Evolutionary conservation across 2,113 vertebrate species (phyloP).

Genomic region (Paratilapia polleni): DNA sequence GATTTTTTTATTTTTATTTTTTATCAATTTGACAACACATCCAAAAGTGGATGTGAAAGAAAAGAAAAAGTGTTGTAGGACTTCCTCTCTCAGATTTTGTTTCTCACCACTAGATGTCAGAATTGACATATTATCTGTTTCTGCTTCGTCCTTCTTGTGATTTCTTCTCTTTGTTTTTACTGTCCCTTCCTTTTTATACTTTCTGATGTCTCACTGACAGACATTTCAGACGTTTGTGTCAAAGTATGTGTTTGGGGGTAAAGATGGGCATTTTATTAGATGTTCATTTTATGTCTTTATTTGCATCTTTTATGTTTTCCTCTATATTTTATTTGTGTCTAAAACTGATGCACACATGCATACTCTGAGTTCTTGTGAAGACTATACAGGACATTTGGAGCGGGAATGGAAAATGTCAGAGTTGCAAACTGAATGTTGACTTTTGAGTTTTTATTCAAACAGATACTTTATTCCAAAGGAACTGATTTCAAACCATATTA

Average conservation of each 20-base stretch:
- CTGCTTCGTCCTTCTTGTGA: fast-evolving
- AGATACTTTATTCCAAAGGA: too few species aligned
- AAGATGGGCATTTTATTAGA: not conserved
- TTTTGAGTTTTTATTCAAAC: too few species aligned
- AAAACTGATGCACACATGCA: too few species aligned
- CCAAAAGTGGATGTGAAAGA: not conserved
- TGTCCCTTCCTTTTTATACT: not conserved
- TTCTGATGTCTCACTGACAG: not conserved
- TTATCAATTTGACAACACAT: not conserved
- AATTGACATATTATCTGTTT: fast-evolving
- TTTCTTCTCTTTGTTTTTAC: not conserved
- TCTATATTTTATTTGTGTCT: too few species aligned
- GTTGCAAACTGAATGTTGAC: not conserved
- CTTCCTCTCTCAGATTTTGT: not conserved
- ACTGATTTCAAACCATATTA: too few species aligned
- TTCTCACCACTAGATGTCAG: conserved; percentile 56
- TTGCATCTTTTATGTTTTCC: too few species aligned
- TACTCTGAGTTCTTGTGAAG: too few species aligned
- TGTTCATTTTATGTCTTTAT: too few species aligned
- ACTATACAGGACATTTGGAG: not conserved
- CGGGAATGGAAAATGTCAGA: fast-evolving
- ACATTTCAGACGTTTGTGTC: not conserved
- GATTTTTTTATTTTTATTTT: fast-evolving
- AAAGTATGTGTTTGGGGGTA: not conserved
- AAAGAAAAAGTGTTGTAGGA: not conserved